These are phyloP conservation scores for Uria aalge DNA, from an alignment of 2,113 vertebrate species.

Conservation along the genomic window DNA sequence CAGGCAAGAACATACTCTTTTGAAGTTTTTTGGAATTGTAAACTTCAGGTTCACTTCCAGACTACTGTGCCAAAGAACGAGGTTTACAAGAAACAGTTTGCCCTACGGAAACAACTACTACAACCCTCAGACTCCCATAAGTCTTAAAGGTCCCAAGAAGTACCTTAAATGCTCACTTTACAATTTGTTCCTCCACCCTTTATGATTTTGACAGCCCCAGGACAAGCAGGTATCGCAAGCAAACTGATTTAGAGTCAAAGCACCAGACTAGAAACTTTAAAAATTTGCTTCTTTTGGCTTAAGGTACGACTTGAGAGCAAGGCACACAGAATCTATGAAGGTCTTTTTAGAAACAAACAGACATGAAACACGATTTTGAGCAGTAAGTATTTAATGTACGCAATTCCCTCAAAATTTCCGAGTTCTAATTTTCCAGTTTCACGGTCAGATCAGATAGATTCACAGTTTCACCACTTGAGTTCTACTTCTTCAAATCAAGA, in stretches of 20 bases:
- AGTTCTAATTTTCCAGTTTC: not conserved
- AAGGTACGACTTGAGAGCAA: conserved; percentile 21
- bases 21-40: not conserved
- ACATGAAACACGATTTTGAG: not conserved
- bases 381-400: not conserved
- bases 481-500: not conserved
- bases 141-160: not conserved
- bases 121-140: not conserved
- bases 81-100: not conserved
- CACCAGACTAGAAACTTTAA: not conserved
- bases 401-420: not conserved
- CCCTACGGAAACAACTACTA: not conserved
- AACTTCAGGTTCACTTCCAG: not conserved
- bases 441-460: not conserved
- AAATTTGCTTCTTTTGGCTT: not conserved
- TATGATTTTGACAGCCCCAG: not conserved
- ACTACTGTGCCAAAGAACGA: not conserved
- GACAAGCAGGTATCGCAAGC: not conserved
- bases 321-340: not conserved
- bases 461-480: not conserved
- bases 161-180: not conserved
- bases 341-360: not conserved
- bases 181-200: not conserved
- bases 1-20: not conserved
- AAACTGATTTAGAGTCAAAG: not conserved